Conservation (phyloP, 1,140 invertebrate species). For the Rhagoletis zephyria region DNA sequence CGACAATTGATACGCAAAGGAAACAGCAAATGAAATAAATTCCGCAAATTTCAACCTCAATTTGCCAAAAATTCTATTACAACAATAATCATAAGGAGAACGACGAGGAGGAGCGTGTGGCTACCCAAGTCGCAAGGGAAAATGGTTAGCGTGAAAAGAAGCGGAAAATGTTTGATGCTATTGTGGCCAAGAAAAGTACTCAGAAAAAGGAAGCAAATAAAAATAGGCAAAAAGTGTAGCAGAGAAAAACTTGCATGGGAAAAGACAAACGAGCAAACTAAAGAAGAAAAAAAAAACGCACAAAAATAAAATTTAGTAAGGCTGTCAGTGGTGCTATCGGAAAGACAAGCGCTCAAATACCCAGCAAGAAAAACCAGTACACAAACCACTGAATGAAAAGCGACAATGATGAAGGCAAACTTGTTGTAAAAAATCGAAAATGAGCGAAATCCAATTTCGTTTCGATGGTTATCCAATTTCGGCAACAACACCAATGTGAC, state of each 20-base stretch:
- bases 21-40: constrained; percentile 51
- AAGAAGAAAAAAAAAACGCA: neutral
- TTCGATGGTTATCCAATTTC: constrained; percentile 73
- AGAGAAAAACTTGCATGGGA: neutral
- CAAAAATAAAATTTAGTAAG: neutral
- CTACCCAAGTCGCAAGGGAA: neutral
- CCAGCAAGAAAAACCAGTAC: neutral
- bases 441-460: constrained; percentile 73
- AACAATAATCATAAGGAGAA: constrained; percentile 65
- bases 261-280: neutral
- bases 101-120: neutral
- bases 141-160: neutral
- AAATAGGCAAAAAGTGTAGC: neutral
- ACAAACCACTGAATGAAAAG: neutral
- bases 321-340: neutral
- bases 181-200: neutral
- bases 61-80: constrained; percentile 73
- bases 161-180: neutral
- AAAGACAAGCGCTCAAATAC: neutral
- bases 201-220: neutral
- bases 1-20: constrained; percentile 48
- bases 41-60: constrained; percentile 70
- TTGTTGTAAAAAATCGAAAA: constrained; percentile 61
- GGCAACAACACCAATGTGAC: constrained; percentile 46
- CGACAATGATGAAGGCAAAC: constrained; percentile 20